Conservation (phyloP, 2,113 vertebrate genomes). For the Leptosomus discolor region DNA sequence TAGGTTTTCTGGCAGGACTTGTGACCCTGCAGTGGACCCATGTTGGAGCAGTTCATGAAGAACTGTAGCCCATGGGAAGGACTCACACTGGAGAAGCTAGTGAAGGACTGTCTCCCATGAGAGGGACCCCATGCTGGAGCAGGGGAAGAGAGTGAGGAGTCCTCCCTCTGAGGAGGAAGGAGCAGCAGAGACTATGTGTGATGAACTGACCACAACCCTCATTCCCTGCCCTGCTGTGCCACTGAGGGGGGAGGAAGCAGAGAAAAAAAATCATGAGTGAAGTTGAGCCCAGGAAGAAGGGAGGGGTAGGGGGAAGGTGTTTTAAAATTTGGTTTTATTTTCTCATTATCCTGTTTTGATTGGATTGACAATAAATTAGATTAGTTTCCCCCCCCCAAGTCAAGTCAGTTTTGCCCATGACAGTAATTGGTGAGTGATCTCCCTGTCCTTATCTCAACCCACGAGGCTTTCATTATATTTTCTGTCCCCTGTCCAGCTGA, state of each 20-base stretch:
- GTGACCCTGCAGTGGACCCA: neutral
- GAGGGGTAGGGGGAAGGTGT: neutral
- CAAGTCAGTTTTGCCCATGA: accelerated
- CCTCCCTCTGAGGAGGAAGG: neutral
- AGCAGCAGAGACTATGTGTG: accelerated
- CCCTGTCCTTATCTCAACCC: no score
- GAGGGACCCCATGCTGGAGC: neutral
- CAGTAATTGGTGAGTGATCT: neutral
- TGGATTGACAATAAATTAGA: neutral
- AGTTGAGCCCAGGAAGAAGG: neutral
- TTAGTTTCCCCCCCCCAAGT: neutral
- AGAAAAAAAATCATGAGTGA: neutral
- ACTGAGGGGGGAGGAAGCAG: neutral
- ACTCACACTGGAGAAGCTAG: neutral
- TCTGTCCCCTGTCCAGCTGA: neutral
- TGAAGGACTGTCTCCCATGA: neutral
- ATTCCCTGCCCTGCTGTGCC: no score
- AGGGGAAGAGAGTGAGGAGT: neutral
- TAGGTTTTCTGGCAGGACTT: neutral
- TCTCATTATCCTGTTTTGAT: neutral
- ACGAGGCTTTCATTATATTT: neutral
- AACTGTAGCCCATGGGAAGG: neutral
- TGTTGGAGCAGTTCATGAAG: neutral
- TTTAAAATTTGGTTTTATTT: neutral
- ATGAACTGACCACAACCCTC: neutral